phyloP scores from a whole-genome alignment of 1,140 invertebrate species.

The Apolygus lucorum region DNA sequence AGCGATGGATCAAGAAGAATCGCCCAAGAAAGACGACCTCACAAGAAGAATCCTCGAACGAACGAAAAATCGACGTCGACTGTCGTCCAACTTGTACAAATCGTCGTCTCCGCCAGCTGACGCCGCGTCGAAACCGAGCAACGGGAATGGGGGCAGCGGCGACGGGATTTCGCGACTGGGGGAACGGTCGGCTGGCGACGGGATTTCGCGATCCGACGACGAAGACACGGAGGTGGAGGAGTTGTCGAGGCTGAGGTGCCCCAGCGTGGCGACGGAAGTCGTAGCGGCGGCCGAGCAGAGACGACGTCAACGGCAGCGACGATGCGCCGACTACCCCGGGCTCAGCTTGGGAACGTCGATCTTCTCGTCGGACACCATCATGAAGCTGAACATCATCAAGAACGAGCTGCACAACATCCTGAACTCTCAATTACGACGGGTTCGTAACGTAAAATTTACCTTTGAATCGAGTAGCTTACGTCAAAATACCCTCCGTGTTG shows the following conservation, averaged over 20 bases:
- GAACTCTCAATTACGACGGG: constrained; percentile 91
- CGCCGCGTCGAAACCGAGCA: constrained; percentile 32
- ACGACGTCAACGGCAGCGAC: constrained; percentile 48
- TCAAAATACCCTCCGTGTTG: background rate
- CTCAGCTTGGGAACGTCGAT: constrained; percentile 82
- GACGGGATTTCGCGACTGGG: background rate
- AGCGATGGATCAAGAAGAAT: constrained; percentile 35
- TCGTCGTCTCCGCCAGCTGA: constrained; percentile 44
- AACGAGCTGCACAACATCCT: constrained; percentile 97
- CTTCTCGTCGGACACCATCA: constrained; percentile 93
- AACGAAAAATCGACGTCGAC: constrained; percentile 18
- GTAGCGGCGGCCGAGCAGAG: constrained; percentile 73
- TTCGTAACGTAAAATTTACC: constrained; percentile 51
- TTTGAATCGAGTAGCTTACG: background rate
- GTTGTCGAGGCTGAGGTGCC: constrained; percentile 70
- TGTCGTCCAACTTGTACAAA: constrained; percentile 24
- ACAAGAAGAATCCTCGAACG: constrained; percentile 2
- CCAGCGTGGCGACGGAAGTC: constrained; percentile 77
- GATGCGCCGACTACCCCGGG: constrained; percentile 85
- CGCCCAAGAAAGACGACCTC: constrained; percentile 16
- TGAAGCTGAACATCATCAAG: constrained; percentile 93
- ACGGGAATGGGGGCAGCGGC: constrained; percentile 3
- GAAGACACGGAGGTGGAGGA: constrained; percentile 67
- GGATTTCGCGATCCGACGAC: constrained; percentile 44
- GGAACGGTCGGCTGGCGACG: constrained; percentile 38